Conservation (phyloP, 1,140 invertebrate species). For the Dendroctonus valens region DNA sequence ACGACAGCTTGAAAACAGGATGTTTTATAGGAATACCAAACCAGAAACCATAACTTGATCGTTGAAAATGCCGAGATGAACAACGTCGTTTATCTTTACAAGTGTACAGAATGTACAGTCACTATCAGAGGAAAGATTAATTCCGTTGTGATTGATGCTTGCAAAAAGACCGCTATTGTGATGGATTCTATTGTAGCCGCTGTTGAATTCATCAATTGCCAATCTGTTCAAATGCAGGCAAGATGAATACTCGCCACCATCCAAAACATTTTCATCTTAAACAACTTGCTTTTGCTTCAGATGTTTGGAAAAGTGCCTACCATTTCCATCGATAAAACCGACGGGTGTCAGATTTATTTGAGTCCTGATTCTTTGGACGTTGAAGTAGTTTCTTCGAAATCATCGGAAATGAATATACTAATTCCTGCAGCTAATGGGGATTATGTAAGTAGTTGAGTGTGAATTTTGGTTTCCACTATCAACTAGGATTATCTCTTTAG, state of each 20-base stretch:
- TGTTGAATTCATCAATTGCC: constrained; percentile 97
- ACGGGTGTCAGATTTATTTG: constrained; percentile 97
- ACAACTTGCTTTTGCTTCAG: constrained; percentile 30
- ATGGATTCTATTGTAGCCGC: constrained; percentile 95
- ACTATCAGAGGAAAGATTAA: constrained; percentile 94
- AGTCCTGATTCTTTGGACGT: constrained; percentile 82
- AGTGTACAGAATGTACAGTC: constrained; percentile 85
- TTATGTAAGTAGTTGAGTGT: constrained; percentile 57
- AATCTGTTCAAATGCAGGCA: constrained; percentile 96
- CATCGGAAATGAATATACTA: constrained; percentile 97
- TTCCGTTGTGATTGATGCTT: constrained; percentile 93
- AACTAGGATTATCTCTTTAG: constrained; percentile 7
- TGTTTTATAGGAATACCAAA: constrained; percentile 72
- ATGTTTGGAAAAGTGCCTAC: constrained; percentile 74
- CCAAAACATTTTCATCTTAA: neutral
- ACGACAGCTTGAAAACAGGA: neutral
- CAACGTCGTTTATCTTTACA: constrained; percentile 96
- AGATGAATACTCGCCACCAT: neutral
- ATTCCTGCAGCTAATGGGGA: constrained; percentile 87
- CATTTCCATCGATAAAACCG: constrained; percentile 97
- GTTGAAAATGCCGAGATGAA: constrained; percentile 93
- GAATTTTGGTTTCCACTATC: neutral
- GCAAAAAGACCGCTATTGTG: constrained; percentile 93
- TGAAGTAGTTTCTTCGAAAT: constrained; percentile 94
- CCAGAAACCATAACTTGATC: constrained; percentile 75